phyloP scores from a whole-genome alignment of 64 coral and sea anemone species.

The Cladopsammia gracilis region DNA sequence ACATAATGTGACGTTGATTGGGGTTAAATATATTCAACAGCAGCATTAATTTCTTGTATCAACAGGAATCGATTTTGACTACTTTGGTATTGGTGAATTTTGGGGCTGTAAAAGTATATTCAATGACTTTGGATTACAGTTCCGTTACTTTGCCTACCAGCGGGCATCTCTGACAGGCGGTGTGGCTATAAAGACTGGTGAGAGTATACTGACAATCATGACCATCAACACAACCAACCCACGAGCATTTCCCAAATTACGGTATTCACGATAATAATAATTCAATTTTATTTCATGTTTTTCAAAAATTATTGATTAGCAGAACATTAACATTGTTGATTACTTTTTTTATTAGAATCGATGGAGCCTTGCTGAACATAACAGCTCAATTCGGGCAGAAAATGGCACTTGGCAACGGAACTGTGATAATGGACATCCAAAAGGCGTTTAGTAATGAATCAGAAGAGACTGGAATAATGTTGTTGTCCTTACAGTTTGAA shows the following conservation, averaged over 20 bases:
- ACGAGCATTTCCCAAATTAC: constrained; percentile 13
- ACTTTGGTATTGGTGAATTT: constrained; percentile 68
- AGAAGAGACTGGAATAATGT: constrained; percentile 33
- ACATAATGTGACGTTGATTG: no score
- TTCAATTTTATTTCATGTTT: no score
- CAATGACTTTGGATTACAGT: constrained; percentile 64
- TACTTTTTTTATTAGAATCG: constrained; percentile 47
- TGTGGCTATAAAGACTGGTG: constrained; percentile 30
- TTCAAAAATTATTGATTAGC: no score
- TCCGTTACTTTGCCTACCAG: constrained; percentile 56
- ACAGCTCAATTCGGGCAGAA: constrained; percentile 1
- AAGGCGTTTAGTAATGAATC: not conserved
- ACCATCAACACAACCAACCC: not conserved
- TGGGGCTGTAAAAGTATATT: constrained; percentile 57
- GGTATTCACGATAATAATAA: not conserved
- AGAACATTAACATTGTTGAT: not conserved
- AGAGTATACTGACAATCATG: constrained; percentile 32
- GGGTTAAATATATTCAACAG: no score
- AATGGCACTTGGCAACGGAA: constrained; percentile 49
- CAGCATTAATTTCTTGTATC: not conserved
- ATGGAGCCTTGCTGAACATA: constrained; percentile 49
- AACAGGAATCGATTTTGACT: constrained; percentile 54
- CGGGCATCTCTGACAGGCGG: constrained; percentile 44
- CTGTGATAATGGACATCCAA: constrained; percentile 42
- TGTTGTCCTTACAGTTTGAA: constrained; percentile 70